Evolutionary conservation across 1,140 invertebrate species (phyloP).

Genomic region (Temnothorax curvispinosus): DNA sequence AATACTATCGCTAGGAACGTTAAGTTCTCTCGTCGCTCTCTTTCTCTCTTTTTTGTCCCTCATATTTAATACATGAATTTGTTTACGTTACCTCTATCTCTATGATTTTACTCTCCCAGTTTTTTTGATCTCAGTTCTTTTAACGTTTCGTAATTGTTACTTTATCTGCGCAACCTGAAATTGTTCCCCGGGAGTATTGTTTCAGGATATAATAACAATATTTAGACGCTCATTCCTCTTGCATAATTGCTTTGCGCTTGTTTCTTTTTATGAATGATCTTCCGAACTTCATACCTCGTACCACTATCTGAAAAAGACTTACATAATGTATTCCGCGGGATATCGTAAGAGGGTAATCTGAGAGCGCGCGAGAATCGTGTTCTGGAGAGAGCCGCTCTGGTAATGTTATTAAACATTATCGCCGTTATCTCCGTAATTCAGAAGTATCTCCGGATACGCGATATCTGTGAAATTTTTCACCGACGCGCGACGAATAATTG

Average conservation of each 20-base stretch:
- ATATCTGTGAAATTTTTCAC: conserved; percentile 25
- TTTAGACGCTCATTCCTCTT: neutral
- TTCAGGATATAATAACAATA: neutral
- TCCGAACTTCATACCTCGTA: neutral
- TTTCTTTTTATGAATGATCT: neutral
- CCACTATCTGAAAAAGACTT: neutral
- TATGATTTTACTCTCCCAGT: neutral
- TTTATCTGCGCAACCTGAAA: neutral
- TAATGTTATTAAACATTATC: neutral
- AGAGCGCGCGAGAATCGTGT: neutral
- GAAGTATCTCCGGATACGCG: conserved; percentile 1
- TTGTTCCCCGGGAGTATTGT: neutral
- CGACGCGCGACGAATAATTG: neutral
- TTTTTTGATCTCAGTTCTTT: neutral
- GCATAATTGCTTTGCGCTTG: neutral
- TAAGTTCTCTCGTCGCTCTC: neutral
- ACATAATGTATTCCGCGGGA: neutral
- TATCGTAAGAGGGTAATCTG: neutral
- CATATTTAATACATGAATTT: neutral
- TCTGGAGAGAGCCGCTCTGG: neutral
- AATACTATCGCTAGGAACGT: neutral
- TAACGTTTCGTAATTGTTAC: neutral
- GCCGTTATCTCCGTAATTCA: conserved; percentile 26
- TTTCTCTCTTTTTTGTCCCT: neutral
- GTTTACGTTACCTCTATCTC: neutral